These are phyloP conservation scores for Copidosoma aretas DNA, from an alignment of 2,888 invertebrate species.

Conservation along the genomic window DNA sequence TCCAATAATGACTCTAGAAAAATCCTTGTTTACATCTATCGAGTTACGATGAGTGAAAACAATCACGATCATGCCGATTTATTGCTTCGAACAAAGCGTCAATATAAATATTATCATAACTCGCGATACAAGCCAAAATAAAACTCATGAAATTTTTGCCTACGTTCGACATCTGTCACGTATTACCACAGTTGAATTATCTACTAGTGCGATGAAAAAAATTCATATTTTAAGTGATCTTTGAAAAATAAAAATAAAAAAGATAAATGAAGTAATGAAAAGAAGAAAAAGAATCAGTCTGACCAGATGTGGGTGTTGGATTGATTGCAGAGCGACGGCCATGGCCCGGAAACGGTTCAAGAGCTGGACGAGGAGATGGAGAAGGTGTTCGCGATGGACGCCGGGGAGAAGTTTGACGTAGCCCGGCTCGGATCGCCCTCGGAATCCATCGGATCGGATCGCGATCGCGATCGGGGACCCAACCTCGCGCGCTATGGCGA, in stretches of 20 bases:
- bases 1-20: too few species aligned
- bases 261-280: not conserved
- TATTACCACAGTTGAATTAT: too few species aligned
- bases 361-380: slow-evolving; percentile 88
- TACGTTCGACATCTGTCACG: too few species aligned
- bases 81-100: too few species aligned
- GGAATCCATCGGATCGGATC: slow-evolving; percentile 57
- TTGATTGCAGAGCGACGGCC: slow-evolving; percentile 64
- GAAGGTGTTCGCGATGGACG: slow-evolving; percentile 79
- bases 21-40: too few species aligned
- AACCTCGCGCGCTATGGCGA: slow-evolving; percentile 58
- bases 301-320: not conserved
- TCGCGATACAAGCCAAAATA: too few species aligned
- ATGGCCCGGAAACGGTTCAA: slow-evolving; percentile 71
- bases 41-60: too few species aligned
- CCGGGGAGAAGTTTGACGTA: slow-evolving; percentile 69
- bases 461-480: slow-evolving; percentile 58
- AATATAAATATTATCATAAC: too few species aligned
- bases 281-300: not conserved
- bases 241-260: not conserved
- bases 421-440: slow-evolving; percentile 64
- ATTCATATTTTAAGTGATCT: too few species aligned
- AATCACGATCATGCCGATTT: too few species aligned
- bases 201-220: too few species aligned
- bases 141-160: too few species aligned